Base-by-base conservation (phyloP, 2,888 invertebrate genomes). In the Malachius bipustulatus region DNA sequence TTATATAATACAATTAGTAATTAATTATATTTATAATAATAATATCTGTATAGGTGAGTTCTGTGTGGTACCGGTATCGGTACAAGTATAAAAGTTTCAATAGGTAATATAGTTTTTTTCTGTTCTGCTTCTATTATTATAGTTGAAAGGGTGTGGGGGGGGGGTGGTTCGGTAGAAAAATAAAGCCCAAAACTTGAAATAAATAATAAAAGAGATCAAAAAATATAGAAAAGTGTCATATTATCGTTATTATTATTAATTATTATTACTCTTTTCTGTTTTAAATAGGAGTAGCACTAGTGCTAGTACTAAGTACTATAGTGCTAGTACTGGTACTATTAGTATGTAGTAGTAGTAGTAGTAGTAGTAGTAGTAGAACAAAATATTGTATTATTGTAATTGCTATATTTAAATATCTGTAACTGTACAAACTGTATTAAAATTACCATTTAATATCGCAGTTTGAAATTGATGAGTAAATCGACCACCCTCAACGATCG, bases 371-470 rank as follows among this genome's bases (percentile, higher is more conserved):
- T 43, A 43, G 40, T 51, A 43, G 48, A 49, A 51, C 49, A 48
- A 50, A 51, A 48, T 50, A 51, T 40, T 46, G 41, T 41, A 44
- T 36, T 34, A 33, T 36, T 45, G 40, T 44, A 45, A n/a, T 37
- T 31, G 40, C 39, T 45, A 45, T 45, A 48, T 19, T 19, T 19
- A 19, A 57, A 60, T 57, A 56, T 59, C 55, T 60, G 54, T 58
- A 50, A 57, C 59, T 60, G 59, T 61, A 60, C 59, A 60, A 61
- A 59, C 59, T 53, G 54, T 47, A 49, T 54, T 53, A 55, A 54
- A 59, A 59, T 55, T 57, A 50, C 56, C 47, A 45, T 19, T 56
- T 59, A 58, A 53, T 61, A 61, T 61, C 59, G 59, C 59, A 60
- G 60, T 48, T 44, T 35, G 37, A 30, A 37, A 31, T 36, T 35